Percentiles rank a stretch among this genome's conserved stretches.
phyloP scores from a whole-genome alignment of 1,140 invertebrate species.

The Pentalonia nigronervosa region DNA sequence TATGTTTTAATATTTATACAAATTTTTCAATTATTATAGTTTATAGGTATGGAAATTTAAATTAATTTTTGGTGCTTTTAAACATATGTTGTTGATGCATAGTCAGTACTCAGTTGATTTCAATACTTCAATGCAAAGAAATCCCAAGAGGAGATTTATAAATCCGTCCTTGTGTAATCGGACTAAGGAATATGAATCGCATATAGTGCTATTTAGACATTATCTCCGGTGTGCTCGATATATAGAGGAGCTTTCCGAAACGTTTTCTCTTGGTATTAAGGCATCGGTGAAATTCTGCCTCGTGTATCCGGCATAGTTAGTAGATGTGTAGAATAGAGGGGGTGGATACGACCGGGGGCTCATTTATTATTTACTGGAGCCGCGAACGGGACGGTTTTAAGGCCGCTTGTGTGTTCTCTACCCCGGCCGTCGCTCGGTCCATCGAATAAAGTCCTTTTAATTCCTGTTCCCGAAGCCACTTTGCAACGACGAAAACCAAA shows the following conservation, averaged over 20 bases:
- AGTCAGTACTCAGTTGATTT: background rate
- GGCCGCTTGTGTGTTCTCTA: slow-evolving; percentile 54
- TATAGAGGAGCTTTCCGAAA: slow-evolving; percentile 9
- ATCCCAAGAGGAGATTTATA: slow-evolving; percentile 20
- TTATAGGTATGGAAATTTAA: background rate
- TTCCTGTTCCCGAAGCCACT: slow-evolving; percentile 56
- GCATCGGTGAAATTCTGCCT: slow-evolving; percentile 8
- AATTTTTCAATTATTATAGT: background rate
- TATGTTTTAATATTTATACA: background rate
- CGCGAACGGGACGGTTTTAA: slow-evolving; percentile 56
- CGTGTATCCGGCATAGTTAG: slow-evolving; percentile 25
- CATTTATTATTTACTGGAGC: slow-evolving; percentile 56
- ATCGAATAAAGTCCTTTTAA: slow-evolving; percentile 58
- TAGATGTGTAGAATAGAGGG: background rate
- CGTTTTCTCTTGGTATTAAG: slow-evolving; percentile 22
- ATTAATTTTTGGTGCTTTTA: background rate
- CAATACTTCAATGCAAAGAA: background rate
- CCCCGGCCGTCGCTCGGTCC: slow-evolving; percentile 17
- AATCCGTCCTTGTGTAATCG: slow-evolving; percentile 29
- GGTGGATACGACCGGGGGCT: slow-evolving; percentile 34
- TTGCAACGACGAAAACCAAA: slow-evolving; percentile 56
- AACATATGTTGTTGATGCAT: background rate
- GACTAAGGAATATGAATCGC: background rate
- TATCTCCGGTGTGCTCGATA: slow-evolving; percentile 24
- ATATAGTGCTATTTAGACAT: background rate